A percentile compares a stretch with the other conserved stretches of the same genome.
phyloP scores from a whole-genome alignment of 2,888 invertebrate species.

The Nycteola revayana region DNA sequence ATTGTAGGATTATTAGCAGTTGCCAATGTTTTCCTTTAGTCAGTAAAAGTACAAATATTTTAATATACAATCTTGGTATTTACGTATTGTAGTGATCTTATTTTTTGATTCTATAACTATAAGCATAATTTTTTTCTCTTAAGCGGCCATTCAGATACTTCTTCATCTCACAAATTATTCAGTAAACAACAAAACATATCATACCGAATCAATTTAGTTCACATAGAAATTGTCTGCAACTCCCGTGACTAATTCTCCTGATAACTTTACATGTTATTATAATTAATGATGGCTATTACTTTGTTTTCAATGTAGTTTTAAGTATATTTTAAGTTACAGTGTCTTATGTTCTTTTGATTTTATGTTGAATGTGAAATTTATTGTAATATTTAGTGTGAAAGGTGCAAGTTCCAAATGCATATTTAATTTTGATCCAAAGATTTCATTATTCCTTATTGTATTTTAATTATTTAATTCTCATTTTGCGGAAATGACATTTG shows the following conservation, averaged over 20 bases:
- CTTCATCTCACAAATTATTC: constrained; percentile 72
- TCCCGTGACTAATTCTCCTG: constrained; percentile 53
- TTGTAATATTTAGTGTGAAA: constrained; percentile 69
- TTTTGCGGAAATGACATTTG: constrained; percentile 73
- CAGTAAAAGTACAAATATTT: constrained; percentile 93
- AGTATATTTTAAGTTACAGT: constrained; percentile 67
- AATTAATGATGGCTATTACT: constrained; percentile 63
- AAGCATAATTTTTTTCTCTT: constrained; percentile 78
- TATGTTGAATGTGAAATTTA: constrained; percentile 69
- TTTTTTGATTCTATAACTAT: constrained; percentile 78
- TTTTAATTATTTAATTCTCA: constrained; percentile 60
- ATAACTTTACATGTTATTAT: constrained; percentile 56
- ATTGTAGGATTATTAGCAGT: constrained; percentile 81
- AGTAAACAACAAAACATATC: constrained; percentile 79
- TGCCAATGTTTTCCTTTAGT: constrained; percentile 87
- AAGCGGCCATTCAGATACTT: constrained; percentile 72
- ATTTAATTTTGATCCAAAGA: constrained; percentile 80
- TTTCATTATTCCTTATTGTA: constrained; percentile 69
- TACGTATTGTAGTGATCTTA: constrained; percentile 81
- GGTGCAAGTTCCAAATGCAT: constrained; percentile 76
- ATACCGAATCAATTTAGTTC: constrained; percentile 68
- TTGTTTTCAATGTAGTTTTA: constrained; percentile 75
- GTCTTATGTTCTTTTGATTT: constrained; percentile 69
- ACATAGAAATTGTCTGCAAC: constrained; percentile 56
- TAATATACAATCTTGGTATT: constrained; percentile 83